Evolutionary conservation across 2,113 vertebrate genomes (phyloP).

Genomic region (Cryptotis parvus): DNA sequence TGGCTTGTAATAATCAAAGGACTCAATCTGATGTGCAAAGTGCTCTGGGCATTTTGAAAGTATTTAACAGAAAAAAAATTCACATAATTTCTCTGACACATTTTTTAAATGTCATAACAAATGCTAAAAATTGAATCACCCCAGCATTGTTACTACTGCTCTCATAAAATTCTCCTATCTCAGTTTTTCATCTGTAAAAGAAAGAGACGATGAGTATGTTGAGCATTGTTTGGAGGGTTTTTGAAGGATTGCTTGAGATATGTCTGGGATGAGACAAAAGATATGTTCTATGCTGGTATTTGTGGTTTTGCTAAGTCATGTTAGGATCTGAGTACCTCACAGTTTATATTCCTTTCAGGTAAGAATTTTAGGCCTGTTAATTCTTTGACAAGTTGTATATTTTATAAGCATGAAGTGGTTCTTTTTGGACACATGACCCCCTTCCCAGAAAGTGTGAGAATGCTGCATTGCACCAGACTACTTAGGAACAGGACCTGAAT

Average conservation of each 20-base stretch:
- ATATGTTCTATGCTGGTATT: not conserved
- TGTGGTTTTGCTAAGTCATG: not conserved
- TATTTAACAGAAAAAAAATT: slow-evolving; percentile 35
- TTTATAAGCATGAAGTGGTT: not conserved
- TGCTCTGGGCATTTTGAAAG: slow-evolving; percentile 2
- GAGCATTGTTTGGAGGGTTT: not conserved
- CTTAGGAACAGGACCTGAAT: not conserved
- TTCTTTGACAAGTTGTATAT: not conserved
- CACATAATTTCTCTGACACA: not conserved
- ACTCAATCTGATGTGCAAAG: not conserved
- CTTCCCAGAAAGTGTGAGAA: not conserved
- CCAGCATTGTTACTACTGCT: not conserved
- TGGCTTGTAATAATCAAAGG: not conserved
- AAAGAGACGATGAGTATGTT: not conserved
- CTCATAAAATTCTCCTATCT: not conserved
- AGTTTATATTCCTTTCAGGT: slow-evolving; percentile 1
- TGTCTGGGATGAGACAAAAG: not conserved
- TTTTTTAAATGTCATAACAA: not conserved
- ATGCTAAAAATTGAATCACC: not conserved
- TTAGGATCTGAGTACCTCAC: not conserved
- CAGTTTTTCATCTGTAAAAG: not conserved
- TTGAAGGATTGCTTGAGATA: not conserved
- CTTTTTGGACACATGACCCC: not conserved
- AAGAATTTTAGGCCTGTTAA: not conserved
- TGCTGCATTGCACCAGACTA: not conserved